phyloP scores from a whole-genome alignment of 2,888 invertebrate genomes.

The Andrena flavipes region DNA sequence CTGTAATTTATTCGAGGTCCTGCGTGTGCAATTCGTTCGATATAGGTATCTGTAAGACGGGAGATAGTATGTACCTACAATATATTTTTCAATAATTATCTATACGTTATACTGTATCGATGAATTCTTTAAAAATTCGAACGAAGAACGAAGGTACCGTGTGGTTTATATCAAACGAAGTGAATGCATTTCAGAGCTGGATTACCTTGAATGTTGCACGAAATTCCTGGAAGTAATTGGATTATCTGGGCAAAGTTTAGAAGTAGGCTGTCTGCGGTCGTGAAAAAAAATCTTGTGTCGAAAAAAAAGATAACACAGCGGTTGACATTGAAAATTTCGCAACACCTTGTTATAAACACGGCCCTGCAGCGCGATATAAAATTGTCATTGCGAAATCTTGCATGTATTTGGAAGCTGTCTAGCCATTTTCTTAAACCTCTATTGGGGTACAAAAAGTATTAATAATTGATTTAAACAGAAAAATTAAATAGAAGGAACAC shows the following conservation, averaged over 20 bases:
- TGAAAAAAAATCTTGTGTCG: neutral
- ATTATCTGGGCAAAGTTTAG: conserved; percentile 36
- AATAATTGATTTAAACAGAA: too few relatives aligned
- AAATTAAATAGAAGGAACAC: too few relatives aligned
- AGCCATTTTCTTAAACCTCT: too few relatives aligned
- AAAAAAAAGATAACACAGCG: neutral
- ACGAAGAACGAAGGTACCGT: too few relatives aligned
- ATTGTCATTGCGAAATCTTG: neutral
- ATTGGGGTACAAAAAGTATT: too few relatives aligned
- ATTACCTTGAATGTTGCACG: conserved; percentile 54
- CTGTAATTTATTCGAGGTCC: too few relatives aligned
- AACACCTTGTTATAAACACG: neutral
- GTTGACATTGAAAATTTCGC: neutral
- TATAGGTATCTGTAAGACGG: too few relatives aligned
- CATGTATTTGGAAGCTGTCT: neutral
- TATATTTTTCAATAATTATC: too few relatives aligned
- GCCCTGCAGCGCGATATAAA: neutral
- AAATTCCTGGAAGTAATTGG: conserved; percentile 55
- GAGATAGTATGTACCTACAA: too few relatives aligned
- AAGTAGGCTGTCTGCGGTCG: neutral
- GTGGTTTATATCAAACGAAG: conserved; percentile 5
- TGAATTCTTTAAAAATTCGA: too few relatives aligned
- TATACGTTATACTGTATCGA: too few relatives aligned
- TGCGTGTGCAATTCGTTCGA: too few relatives aligned
- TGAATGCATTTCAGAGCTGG: conserved; percentile 36